These are phyloP conservation scores for Galagoides demidoff DNA, from an alignment of 2,797 vertebrate species.

Conservation along the genomic window DNA sequence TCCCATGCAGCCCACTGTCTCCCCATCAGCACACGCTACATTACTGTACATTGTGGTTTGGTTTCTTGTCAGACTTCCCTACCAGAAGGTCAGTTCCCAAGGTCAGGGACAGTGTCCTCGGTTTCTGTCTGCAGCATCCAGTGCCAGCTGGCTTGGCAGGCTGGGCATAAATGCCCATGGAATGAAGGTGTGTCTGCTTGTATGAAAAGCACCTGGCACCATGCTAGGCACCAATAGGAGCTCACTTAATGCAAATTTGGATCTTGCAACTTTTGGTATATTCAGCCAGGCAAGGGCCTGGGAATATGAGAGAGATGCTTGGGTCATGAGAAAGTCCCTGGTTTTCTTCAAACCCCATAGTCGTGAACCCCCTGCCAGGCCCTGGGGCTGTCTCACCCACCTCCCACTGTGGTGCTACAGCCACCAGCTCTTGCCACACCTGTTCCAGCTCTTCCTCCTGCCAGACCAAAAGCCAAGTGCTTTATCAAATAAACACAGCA, in stretches of 20 bases:
- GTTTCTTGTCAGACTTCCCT: background rate
- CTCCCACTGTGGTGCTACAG: background rate
- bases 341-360: background rate
- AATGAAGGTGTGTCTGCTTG: background rate
- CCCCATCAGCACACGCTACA: background rate
- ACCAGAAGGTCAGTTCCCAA: background rate
- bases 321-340: background rate
- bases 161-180: background rate
- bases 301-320: background rate
- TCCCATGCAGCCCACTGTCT: background rate
- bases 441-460: constrained; percentile 66
- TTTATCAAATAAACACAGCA: constrained; percentile 69
- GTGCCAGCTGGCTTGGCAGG: background rate
- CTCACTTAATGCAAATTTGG: background rate
- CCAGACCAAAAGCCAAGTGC: constrained; percentile 66
- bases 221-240: background rate
- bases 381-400: background rate
- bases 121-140: background rate
- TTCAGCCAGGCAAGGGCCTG: background rate
- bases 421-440: constrained; percentile 45
- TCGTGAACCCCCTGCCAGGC: background rate
- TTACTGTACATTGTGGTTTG: background rate
- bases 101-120: background rate
- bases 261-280: background rate
- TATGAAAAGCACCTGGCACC: background rate